Evolutionary conservation across 2,888 invertebrate species (phyloP).

Genomic region (Tuta absoluta): DNA sequence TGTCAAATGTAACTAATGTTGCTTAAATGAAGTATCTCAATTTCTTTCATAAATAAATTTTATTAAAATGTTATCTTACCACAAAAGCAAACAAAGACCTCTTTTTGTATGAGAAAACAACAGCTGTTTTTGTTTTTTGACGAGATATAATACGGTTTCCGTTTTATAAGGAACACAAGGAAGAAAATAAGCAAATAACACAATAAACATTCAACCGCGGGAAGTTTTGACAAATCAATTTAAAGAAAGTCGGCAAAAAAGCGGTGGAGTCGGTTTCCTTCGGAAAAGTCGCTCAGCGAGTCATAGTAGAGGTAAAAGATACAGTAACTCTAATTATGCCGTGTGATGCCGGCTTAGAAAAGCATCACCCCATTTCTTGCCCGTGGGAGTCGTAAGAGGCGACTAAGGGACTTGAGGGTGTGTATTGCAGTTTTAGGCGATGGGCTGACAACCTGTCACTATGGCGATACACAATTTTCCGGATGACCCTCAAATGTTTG

Average conservation of each 20-base stretch:
- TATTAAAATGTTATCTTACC: background rate
- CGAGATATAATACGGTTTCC: background rate
- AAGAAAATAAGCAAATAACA: conserved; percentile 20
- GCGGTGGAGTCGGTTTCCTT: background rate
- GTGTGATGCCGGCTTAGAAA: too few species aligned
- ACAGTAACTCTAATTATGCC: too few species aligned
- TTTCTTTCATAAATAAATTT: background rate
- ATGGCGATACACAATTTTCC: too few species aligned
- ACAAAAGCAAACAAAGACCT: background rate
- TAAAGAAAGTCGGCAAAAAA: conserved; percentile 27
- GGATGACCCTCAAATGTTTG: too few species aligned
- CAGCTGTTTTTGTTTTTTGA: conserved; percentile 18
- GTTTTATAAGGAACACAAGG: background rate
- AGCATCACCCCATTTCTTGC: too few species aligned
- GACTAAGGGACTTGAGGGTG: too few species aligned
- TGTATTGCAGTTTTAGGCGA: too few species aligned
- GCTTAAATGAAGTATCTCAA: too few species aligned
- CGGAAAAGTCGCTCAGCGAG: background rate
- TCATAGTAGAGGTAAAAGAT: too few species aligned
- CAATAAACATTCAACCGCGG: conserved; percentile 24
- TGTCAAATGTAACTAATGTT: too few species aligned
- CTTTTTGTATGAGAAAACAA: conserved; percentile 7
- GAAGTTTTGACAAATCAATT: conserved; percentile 26
- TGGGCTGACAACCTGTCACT: too few species aligned
- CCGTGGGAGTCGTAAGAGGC: too few species aligned